These are phyloP conservation scores for Zoanthus sansibaricus DNA, from an alignment of 92 coral and sea anemone genomes.

Conservation along the genomic window DNA sequence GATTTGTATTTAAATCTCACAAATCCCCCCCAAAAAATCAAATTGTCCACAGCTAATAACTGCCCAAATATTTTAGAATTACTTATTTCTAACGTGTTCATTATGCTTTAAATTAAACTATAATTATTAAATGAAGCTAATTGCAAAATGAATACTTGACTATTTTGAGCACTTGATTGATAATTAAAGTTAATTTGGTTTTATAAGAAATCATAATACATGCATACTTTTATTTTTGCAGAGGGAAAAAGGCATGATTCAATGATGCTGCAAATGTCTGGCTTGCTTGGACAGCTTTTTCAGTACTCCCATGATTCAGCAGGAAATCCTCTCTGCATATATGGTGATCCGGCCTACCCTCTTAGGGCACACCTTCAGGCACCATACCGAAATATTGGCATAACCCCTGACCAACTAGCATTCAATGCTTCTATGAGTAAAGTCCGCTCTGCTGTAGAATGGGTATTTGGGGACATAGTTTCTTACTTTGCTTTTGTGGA, in stretches of 20 bases:
- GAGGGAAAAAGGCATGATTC: constrained; percentile 14
- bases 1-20: not conserved
- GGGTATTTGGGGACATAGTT: constrained; percentile 30
- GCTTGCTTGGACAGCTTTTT: constrained; percentile 30
- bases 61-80: not conserved
- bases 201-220: constrained; percentile 1
- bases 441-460: constrained; percentile 1
- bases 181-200: constrained; percentile 3
- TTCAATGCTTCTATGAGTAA: not conserved
- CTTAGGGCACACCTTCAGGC: constrained; percentile 13
- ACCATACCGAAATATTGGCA: not conserved
- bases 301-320: constrained; percentile 12
- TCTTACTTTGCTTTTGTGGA: constrained; percentile 8
- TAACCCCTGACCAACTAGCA: constrained; percentile 3
- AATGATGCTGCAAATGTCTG: constrained; percentile 35
- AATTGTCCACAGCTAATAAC: not conserved
- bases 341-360: constrained; percentile 25
- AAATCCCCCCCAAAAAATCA: not conserved
- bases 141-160: constrained; percentile 12
- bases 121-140: constrained; percentile 7
- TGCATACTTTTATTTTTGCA: not conserved
- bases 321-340: constrained; percentile 12
- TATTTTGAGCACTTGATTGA: constrained; percentile 6
- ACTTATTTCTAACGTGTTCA: not conserved
- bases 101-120: constrained; percentile 3